Evolutionary conservation across 23 tunicate species (phyloP), one percentile per base, ranked within the genome.

Genomic region (Phallusia fumigata): DNA sequence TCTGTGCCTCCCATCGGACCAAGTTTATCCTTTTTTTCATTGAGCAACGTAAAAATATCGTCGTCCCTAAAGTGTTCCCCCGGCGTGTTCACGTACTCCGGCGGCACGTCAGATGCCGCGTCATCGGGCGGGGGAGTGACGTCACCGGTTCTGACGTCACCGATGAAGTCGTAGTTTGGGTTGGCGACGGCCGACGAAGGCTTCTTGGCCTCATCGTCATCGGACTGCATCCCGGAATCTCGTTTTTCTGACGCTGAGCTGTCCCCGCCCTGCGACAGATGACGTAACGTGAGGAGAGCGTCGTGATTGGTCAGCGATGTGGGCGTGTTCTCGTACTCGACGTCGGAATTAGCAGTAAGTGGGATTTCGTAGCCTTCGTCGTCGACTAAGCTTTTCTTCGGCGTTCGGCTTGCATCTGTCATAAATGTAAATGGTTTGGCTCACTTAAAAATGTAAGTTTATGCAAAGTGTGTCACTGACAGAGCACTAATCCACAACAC

Each of bases 221-320:
- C 97, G 8, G 97, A 82, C 45, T 87, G 97, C 82, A 92, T 75
- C 34, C 97, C 97, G 64, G 97, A 92, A 80, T 92, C 97, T 22
- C 91, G 82, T 52, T 92, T 87, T 40, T 76, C 91, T 0, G 97
- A 92, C 0, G 69, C 44, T 18, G 73, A 53, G 40, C 90, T 88
- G 2, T 83, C 97, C 0, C 79, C 84, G 78, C 89, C 80, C 78
- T 80, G 85, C 30, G 90, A 87, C 53, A 33, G 52, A 19, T 76
- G 79, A 22, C 91, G 83, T 78, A 35, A 32, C 21, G 83, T 21
- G 33, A 77, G 53, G 28, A 77, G 31, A 35, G 77, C 52, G 75
- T 52, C 47, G 34, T 83, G 82, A 33, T 58, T 69, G 51, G 40
- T 77, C 30, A 30, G 31, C 3, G 74, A 35, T 8, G 6, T 40